These are phyloP conservation scores for Saguinus imperator DNA, from an alignment of 2,113 vertebrate genomes.

Conservation along the genomic window DNA sequence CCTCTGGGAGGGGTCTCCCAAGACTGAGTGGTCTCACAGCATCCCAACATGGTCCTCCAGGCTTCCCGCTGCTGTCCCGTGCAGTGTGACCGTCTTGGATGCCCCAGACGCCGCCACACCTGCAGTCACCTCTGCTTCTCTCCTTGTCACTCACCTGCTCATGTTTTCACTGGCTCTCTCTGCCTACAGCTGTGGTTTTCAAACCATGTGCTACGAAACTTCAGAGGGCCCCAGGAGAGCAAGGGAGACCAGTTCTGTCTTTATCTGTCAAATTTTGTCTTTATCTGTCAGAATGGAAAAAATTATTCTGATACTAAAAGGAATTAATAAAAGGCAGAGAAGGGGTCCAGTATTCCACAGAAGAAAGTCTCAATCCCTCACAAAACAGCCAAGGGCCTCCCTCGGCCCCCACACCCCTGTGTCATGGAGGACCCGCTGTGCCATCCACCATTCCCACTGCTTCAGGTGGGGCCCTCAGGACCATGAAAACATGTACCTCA, in stretches of 20 bases:
- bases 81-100: background rate
- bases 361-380: no score
- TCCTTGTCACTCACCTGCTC: background rate
- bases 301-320: background rate
- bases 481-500: background rate
- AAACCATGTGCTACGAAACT: background rate
- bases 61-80: background rate
- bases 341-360: background rate
- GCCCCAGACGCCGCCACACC: background rate
- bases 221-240: accelerated
- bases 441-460: background rate
- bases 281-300: background rate
- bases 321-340: background rate
- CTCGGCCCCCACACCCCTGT: background rate
- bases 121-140: background rate
- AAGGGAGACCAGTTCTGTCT: background rate
- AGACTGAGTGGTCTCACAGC: background rate
- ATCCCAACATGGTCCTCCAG: background rate
- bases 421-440: background rate
- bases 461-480: background rate
- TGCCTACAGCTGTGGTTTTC: background rate
- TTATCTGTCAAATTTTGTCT: background rate
- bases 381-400: background rate
- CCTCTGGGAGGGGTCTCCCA: background rate
- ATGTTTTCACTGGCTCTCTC: background rate